Evolutionary conservation across 2,888 invertebrate genomes (phyloP), one percentile per base, ranked within the genome.

Genomic region (Erannis defoliaria): DNA sequence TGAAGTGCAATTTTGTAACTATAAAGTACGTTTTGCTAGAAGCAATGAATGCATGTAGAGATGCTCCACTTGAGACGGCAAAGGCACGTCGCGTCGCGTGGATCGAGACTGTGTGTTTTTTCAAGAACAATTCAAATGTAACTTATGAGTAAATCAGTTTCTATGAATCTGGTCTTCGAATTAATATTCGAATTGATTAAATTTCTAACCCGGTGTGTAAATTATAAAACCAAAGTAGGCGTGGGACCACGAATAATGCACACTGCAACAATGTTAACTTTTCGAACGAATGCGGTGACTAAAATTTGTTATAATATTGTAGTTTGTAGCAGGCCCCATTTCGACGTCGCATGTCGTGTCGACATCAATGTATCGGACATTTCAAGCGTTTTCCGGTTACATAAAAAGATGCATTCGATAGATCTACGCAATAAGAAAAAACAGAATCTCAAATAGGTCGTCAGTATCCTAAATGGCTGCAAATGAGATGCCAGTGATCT

Each of bases 41-140:
- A 40, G 55, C 58, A 66, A 59, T 49, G 51, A 78, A 83, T 76
- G 86, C 88, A 84, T 86, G 87, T 76, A 64, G 85, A 77, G 77
- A 70, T 81, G 89, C 87, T 88, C 88, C 84, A 88, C 77, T 89
- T 76, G 73, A 82, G 85, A 82, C 65, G 59, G 62, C 55, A 43
- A 19, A 85, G 83, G 84, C 77, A 82, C 76, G 73, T 80, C 70
- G 85, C 76, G 73, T 80, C 69, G 85, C 81, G 80, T 84, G 79
- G 75, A 66, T 69, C 10, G 50, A 42, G 60, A 67, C 62, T 54
- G 62, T 65, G 56, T 74, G n/a, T n/a, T n/a, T 81, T 84, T 81
- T 80, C 65, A 72, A 76, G n/a, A 23, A 48, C 19, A 18, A 21
- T 46, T 3, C 1, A 16, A 43, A 31, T 23, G 19, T 35, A 43